Evolutionary conservation across 2,113 vertebrate species (phyloP), one percentile per base, ranked within the genome.

Genomic region (Paramormyrops kingsleyae): DNA sequence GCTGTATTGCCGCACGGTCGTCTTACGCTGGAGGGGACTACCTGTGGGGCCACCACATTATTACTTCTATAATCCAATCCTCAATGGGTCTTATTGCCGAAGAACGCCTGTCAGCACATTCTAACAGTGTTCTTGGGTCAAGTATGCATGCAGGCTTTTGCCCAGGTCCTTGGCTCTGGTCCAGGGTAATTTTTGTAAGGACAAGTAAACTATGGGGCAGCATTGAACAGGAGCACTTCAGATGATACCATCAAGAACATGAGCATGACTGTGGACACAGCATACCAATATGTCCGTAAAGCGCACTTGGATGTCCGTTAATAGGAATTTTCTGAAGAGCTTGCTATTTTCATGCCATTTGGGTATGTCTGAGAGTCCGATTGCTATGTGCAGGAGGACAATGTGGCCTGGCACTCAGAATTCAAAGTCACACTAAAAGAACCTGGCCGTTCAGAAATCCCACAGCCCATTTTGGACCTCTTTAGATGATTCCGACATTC

Each of bases 101-200:
- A 91, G 59, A 92, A 90, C 87, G 46, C 86, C 90, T 90, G 89
- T 94, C 90, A 92, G 90, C 91, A 91, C 90, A 89, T 90, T 92
- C 88, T 66, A 87, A 91, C 86, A 50, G 85, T 89, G 88, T 88
- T 91, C 87, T 59, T 77, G 50, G 88, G 83, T 62, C 77, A 89
- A 85, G 87, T 89, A 89, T 87, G 50, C 70, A 87, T 83, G 90
- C 88, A 59, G 44, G 83, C 88, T 91, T 80, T 39, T 80, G 89
- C 83, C 84, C 70, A 87, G 47, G 47, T 89, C 90, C 88, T 92
- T 93, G 92, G 92, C 90, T 31, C 46, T 10, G 21, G 89, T 91
- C 92, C 91, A 92, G 91, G 88, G 91, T 92, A 87, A 93, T 94
- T 93, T 93, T 52, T 92, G 90, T 92, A 91, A 93, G 92, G 93